These are phyloP conservation scores for Leucopsar rothschildi DNA, from an alignment of 2,113 vertebrate species.

Conservation along the genomic window DNA sequence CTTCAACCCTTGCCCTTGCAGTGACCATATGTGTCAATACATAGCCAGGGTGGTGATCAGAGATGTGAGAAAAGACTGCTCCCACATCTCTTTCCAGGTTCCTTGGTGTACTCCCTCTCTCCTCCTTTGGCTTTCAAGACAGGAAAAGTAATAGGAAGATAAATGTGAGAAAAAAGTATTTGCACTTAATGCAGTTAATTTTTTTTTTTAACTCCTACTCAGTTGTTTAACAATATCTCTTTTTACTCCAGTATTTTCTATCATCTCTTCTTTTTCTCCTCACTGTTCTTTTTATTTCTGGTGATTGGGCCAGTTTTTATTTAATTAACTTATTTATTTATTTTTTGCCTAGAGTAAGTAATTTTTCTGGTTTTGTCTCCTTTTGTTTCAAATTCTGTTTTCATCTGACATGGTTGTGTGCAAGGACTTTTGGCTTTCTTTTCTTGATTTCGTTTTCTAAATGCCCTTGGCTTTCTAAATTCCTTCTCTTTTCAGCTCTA, in stretches of 20 bases:
- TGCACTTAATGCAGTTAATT: neutral
- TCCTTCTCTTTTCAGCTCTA: neutral
- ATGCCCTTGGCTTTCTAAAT: neutral
- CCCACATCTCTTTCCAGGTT: neutral
- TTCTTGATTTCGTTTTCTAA: neutral
- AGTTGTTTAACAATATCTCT: neutral
- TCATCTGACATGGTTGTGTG: neutral
- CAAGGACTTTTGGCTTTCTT: neutral
- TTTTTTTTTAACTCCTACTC: neutral
- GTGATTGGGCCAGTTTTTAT: neutral
- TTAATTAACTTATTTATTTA: neutral
- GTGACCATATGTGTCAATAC: neutral
- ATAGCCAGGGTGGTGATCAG: neutral
- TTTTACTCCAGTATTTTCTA: neutral
- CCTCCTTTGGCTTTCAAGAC: neutral
- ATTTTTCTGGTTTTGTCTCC: neutral
- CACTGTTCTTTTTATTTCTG: neutral
- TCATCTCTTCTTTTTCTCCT: neutral
- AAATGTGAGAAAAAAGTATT: neutral
- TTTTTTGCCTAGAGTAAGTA: neutral
- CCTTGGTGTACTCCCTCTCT: neutral
- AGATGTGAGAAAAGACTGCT: neutral
- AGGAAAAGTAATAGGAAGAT: neutral
- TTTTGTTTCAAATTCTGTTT: neutral
- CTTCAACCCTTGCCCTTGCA: neutral